Conservation (phyloP, 1,140 invertebrate species). For the Colletes gigas region DNA sequence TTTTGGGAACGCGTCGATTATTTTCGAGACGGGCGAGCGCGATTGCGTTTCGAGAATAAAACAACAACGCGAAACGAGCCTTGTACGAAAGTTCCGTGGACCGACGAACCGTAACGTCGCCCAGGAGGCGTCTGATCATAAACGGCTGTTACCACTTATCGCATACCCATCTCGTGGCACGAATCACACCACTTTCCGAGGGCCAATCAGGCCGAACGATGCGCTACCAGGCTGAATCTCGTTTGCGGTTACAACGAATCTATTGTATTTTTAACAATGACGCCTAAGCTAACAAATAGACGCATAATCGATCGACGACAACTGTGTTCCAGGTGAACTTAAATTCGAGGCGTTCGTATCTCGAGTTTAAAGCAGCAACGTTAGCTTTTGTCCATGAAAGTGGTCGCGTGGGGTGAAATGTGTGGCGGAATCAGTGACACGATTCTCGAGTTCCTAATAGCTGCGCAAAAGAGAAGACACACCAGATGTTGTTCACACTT, state of each 20-base stretch:
- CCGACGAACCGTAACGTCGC: not conserved
- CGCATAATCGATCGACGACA: too few relatives aligned
- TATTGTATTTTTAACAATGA: constrained; percentile 23
- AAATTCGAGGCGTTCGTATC: too few relatives aligned
- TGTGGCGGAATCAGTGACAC: not conserved
- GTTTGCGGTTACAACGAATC: not conserved
- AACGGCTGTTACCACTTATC: constrained; percentile 38
- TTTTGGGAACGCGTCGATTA: too few relatives aligned
- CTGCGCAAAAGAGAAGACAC: constrained; percentile 8
- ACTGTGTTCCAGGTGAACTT: too few relatives aligned
- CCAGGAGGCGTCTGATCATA: constrained; percentile 39
- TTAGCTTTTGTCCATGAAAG: too few relatives aligned
- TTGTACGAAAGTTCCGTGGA: too few relatives aligned
- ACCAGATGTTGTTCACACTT: constrained; percentile 49
- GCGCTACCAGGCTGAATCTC: not conserved
- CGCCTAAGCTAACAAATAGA: too few relatives aligned
- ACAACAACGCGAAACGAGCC: too few relatives aligned
- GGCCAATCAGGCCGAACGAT: not conserved
- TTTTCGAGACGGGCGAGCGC: too few relatives aligned
- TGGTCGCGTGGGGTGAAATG: too few relatives aligned
- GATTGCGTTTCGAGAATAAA: too few relatives aligned
- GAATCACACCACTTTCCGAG: constrained; percentile 25
- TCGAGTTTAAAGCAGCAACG: too few relatives aligned
- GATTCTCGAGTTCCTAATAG: not conserved
- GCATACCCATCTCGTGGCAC: constrained; percentile 27